These are phyloP conservation scores for Macaria liturata DNA, from an alignment of 2,888 invertebrate species.

Conservation along the genomic window DNA sequence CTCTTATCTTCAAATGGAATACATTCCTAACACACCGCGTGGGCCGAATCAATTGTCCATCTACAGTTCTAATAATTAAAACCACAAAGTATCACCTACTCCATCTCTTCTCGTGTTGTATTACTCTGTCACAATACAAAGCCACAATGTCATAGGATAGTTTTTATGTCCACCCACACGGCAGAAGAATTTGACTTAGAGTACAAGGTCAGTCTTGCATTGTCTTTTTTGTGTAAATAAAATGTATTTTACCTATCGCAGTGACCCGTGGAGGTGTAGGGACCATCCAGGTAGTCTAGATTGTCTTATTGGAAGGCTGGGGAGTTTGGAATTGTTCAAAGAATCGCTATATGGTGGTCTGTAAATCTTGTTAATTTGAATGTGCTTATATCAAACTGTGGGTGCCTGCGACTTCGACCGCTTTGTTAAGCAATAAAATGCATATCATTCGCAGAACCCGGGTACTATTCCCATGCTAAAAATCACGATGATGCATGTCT, in stretches of 20 bases:
- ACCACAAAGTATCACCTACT: conserved; percentile 60
- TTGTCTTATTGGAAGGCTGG: conserved; percentile 36
- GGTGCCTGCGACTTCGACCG: too few relatives aligned
- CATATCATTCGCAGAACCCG: too few relatives aligned
- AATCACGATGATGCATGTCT: too few relatives aligned
- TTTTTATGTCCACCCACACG: conserved; percentile 80
- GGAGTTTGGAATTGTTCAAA: conserved; percentile 15
- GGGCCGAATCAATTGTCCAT: conserved; percentile 78
- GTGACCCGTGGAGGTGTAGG: conserved; percentile 54
- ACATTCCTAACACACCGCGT: conserved; percentile 54
- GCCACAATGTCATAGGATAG: conserved; percentile 79
- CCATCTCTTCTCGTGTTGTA: conserved; percentile 32
- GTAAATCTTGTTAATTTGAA: neutral
- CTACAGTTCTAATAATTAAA: conserved; percentile 56
- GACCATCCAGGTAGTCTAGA: conserved; percentile 41
- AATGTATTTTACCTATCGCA: conserved; percentile 54
- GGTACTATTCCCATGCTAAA: too few relatives aligned
- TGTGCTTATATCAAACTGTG: neutral
- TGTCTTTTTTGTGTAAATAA: conserved; percentile 66
- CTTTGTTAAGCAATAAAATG: too few relatives aligned
- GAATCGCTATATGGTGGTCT: conserved; percentile 6
- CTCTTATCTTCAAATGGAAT: conserved; percentile 1
- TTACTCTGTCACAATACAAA: conserved; percentile 57
- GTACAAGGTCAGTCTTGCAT: conserved; percentile 72
- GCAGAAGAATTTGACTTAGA: conserved; percentile 79